Conservation (phyloP, 1,140 invertebrate genomes). For the Sinella curviseta region DNA sequence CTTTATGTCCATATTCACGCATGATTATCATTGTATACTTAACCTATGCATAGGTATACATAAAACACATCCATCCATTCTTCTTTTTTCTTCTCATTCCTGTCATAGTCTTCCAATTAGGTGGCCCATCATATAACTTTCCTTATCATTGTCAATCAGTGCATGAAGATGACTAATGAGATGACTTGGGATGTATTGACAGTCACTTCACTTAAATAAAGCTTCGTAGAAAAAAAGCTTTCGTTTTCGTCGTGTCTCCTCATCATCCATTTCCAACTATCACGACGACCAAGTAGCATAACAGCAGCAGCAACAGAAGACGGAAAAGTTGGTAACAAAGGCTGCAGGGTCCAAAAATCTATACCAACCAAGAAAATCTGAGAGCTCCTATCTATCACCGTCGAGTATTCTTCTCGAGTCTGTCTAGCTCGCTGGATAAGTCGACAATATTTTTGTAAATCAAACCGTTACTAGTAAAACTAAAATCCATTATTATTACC, state of each 20-base stretch:
- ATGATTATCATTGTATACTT: background rate
- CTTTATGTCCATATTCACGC: background rate
- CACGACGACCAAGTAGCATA: too few species aligned
- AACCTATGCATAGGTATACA: background rate
- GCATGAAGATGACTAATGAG: conserved; percentile 42
- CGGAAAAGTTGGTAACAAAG: background rate
- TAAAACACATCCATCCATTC: background rate
- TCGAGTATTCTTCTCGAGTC: too few species aligned
- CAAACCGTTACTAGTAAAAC: too few species aligned
- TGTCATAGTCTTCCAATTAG: conserved; percentile 38
- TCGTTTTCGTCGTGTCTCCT: background rate
- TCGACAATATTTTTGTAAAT: too few species aligned
- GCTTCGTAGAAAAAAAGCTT: background rate
- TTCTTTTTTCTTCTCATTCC: background rate
- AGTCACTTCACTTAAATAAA: background rate
- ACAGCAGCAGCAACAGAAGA: background rate
- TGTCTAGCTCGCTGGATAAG: background rate
- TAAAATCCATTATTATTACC: too few species aligned
- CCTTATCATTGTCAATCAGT: conserved; percentile 41
- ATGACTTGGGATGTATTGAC: conserved; percentile 31
- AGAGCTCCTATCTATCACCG: too few species aligned
- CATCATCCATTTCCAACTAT: background rate
- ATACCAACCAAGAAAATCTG: too few species aligned
- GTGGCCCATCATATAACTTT: conserved; percentile 39
- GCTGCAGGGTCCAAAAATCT: background rate